Percentiles rank a stretch among this genome's conserved stretches.
phyloP scores from a whole-genome alignment of 1,140 invertebrate genomes.

The Drosophila repleta region DNA sequence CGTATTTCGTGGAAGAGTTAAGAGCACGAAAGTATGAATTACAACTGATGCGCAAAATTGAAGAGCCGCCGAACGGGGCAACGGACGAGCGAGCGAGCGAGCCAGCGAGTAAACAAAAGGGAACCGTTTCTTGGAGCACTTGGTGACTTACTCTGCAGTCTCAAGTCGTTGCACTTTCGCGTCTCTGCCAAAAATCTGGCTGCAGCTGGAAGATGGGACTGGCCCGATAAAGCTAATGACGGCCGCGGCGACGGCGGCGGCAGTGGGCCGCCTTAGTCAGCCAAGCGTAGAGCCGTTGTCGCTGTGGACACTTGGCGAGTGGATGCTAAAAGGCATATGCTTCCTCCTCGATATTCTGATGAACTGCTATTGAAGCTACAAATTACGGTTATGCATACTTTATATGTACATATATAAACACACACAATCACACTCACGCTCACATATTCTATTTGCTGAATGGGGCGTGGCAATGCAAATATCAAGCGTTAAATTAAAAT shows the following conservation, averaged over 20 bases:
- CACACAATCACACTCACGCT: neutral
- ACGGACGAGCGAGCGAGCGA: slow-evolving; percentile 54
- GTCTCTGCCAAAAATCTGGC: slow-evolving; percentile 36
- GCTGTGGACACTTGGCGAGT: slow-evolving; percentile 61
- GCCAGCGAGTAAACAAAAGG: slow-evolving; percentile 67
- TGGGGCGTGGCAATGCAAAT: slow-evolving; percentile 40
- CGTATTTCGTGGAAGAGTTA: slow-evolving; percentile 77
- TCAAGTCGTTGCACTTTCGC: slow-evolving; percentile 76
- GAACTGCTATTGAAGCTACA: slow-evolving; percentile 73
- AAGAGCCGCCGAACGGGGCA: slow-evolving; percentile 54
- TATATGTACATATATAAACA: slow-evolving; percentile 1
- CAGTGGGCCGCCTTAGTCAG: slow-evolving; percentile 60
- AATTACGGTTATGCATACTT: slow-evolving; percentile 74
- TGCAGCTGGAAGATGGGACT: slow-evolving; percentile 58
- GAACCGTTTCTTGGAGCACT: slow-evolving; percentile 52
- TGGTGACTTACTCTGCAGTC: slow-evolving; percentile 10
- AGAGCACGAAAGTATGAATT: slow-evolving; percentile 73
- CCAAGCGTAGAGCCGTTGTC: slow-evolving; percentile 63
- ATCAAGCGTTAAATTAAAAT: slow-evolving; percentile 76
- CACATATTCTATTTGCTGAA: slow-evolving; percentile 21
- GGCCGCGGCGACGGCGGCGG: slow-evolving; percentile 34
- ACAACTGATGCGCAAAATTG: slow-evolving; percentile 82
- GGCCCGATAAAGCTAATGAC: slow-evolving; percentile 71
- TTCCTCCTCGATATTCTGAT: slow-evolving; percentile 51
- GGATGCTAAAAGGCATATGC: slow-evolving; percentile 62